Evolutionary conservation across 1,140 invertebrate species (phyloP), one percentile per base, ranked within the genome.

Genomic region (Drosophila ercepeae): DNA sequence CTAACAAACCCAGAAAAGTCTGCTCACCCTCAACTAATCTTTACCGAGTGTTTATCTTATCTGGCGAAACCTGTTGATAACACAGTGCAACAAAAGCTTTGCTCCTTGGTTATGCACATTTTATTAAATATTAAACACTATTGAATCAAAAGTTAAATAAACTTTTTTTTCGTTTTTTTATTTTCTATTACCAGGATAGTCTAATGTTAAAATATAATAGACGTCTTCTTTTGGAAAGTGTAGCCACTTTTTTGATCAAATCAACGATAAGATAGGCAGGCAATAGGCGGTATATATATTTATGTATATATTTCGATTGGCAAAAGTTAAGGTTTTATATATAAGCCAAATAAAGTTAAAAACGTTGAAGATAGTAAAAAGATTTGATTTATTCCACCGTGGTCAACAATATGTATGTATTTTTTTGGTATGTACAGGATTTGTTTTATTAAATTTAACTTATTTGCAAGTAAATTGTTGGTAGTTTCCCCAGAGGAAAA

Each of bases 401-500:
- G 29, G 29, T 32, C 29, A 32, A 32, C n/a, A 21, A 41, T 41
- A 27, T 27, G 25, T 54, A 11, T 51, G 1, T 51, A 19, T 36
- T 14, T 48, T 16, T 14, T 16, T 9, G 0, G 7, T 48, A 42
- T 57, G 55, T 44, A 55, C 36, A 44, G 34, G 34, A 16, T 3
- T 11, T 39, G n/a, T 16, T 13, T 14, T 36, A 48, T 49, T n/a
- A 7, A 39, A 3, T 4, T 9, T 64, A 36, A 16, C 16, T 60
- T 27, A 16, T 29, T 65, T 44, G 1, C 39, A 45, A 19, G n/a
- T 59, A 34, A 74, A 55, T 25, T 84, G 81, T 44, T 69, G 48
- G 9, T 23, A 23, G 46, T 76, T 69, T 25, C 82, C 81, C 76
- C 72, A 86, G 5, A 70, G 2, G 7, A 89, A 94, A 91, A 99